Base-by-base conservation (phyloP, 2,113 vertebrate species). In the Noturus placidus region DNA sequence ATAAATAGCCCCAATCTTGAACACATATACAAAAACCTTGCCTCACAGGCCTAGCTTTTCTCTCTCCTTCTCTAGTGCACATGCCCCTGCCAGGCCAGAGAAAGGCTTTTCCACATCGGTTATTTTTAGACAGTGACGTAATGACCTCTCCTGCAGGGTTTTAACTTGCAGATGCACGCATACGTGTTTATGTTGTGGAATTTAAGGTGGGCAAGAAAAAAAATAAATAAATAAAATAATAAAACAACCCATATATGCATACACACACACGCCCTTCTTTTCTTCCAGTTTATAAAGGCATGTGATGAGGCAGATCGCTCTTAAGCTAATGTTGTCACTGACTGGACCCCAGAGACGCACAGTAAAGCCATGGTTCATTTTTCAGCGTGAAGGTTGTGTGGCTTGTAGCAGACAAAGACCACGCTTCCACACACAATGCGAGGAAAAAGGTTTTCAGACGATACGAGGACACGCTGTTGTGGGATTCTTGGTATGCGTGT, bases 61-160 rank as follows among this genome's bases (percentile, higher is more conserved):
- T 54, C 82, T 82, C 27, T 63, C 5, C 57, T 54, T 35, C n/a
- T 59, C 70, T 83, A 38, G 22, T 27, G 63, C 70, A 57, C 81
- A 80, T 90, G 85, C 78, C 85, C 78, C 57, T 82, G 42, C 78
- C 76, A 77, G 86, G 83, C 74, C 84, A 89, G 52, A 87, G 85
- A 81, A 89, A 88, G 89, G 86, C 69, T 56, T 86, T 74, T 89
- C 76, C 27, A 85, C 56, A 19, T 56, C 42, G n/a, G 79, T 65
- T 90, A 92, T 90, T 92, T 91, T 89, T 89, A 91, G 90, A 33
- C n/a, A 61, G 83, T 87, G 89, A 91, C 90, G 90, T 74, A 91
- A 90, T 88, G 87, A 89, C 91, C 88, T 89, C 83, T 84, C 85
- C 87, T 78, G 42, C 83, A 89, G 89, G 78, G 76, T 52, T 86